Percentiles rank a stretch among this genome's conserved stretches.
Evolutionary conservation across 2,888 invertebrate genomes (phyloP).

Genomic region (Abrostola triplasia): DNA sequence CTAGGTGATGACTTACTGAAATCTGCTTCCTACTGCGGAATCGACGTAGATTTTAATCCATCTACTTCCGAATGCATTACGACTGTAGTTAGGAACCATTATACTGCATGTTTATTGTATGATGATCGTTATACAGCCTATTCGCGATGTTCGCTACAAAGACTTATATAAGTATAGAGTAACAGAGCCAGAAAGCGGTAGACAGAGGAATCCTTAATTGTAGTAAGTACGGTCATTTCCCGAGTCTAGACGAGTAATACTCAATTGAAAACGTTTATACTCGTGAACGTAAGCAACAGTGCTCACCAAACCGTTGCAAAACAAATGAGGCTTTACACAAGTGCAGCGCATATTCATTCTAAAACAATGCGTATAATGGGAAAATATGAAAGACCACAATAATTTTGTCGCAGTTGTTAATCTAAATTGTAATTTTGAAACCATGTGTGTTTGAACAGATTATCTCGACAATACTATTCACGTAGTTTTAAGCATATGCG

Average conservation of each 20-base stretch:
- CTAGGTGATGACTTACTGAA: constrained; percentile 3
- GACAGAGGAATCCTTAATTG: constrained; percentile 44
- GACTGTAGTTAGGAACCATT: constrained; percentile 44
- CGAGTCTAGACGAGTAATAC: constrained; percentile 48
- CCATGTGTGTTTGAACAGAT: constrained; percentile 59
- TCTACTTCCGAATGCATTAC: constrained; percentile 49
- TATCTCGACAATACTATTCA: constrained; percentile 35
- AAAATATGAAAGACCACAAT: constrained; percentile 72
- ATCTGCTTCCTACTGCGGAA: constrained; percentile 37
- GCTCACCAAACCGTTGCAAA: constrained; percentile 64
- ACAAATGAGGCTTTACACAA: constrained; percentile 78
- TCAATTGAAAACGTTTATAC: constrained; percentile 55
- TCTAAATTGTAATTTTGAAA: constrained; percentile 77
- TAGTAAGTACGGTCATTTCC: constrained; percentile 44
- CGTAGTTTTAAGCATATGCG: constrained; percentile 2
- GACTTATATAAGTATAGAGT: constrained; percentile 47
- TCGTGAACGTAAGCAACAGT: constrained; percentile 30
- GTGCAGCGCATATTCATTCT: constrained; percentile 68
- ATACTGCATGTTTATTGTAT: constrained; percentile 43
- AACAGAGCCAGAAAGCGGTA: constrained; percentile 32
- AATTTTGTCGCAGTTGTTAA: constrained; percentile 67
- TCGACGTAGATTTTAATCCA: constrained; percentile 40
- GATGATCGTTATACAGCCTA: constrained; percentile 45
- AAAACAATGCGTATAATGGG: constrained; percentile 80
- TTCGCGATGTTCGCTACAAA: constrained; percentile 40